Evolutionary conservation across 2,113 vertebrate genomes (phyloP).

Genomic region (Pyxicephalus adspersus): DNA sequence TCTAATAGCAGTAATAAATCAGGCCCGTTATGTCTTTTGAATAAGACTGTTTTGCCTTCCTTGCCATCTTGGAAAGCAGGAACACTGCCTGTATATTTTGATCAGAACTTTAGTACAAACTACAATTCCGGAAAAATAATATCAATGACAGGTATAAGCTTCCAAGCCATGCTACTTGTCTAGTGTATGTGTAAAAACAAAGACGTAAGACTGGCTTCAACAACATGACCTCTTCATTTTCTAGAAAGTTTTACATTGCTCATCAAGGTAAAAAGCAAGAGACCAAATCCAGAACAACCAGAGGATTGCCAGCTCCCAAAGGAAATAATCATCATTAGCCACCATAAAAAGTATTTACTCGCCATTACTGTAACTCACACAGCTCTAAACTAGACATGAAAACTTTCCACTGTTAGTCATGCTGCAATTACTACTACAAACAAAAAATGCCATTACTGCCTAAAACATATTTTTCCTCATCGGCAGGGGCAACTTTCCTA

Average conservation of each 20-base stretch:
- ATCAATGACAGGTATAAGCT: neutral
- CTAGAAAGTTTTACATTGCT: constrained; percentile 7
- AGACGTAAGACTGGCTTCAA: neutral
- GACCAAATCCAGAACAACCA: neutral
- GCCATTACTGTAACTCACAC: constrained; percentile 29
- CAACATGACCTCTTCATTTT: constrained; percentile 1
- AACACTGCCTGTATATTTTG: neutral
- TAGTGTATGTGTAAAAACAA: neutral
- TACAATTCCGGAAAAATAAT: neutral
- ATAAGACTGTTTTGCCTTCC: too few species aligned
- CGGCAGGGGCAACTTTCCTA: neutral
- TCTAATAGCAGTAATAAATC: too few species aligned
- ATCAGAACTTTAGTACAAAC: neutral
- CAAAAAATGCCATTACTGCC: constrained; percentile 30
- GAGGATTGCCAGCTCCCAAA: constrained; percentile 12
- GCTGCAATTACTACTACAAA: constrained; percentile 35
- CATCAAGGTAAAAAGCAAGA: neutral
- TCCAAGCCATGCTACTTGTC: neutral
- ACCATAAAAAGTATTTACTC: constrained; percentile 29
- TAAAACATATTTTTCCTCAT: neutral
- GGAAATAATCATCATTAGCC: constrained; percentile 42
- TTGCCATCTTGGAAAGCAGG: too few species aligned
- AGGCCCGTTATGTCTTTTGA: too few species aligned
- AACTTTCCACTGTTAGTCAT: constrained; percentile 43
- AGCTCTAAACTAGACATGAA: constrained; percentile 9